Base-by-base conservation (phyloP, 2,888 invertebrate genomes). In the Eupithecia inturbata region DNA sequence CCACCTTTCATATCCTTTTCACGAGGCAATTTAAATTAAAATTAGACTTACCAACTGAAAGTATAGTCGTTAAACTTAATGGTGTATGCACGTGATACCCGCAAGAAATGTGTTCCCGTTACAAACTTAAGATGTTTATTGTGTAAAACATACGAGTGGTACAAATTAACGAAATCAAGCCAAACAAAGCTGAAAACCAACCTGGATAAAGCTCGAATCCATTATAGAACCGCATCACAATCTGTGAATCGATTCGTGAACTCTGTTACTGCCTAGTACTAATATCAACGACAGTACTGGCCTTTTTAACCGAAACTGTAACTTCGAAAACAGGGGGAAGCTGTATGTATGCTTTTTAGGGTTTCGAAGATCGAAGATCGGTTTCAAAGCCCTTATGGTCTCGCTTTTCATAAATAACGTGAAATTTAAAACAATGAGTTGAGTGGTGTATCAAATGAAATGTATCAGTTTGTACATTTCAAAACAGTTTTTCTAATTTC, bases 51-150 rank as follows among this genome's bases (percentile, higher is more conserved):
- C 57, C 10, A 12, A 57, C 9, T 57, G 57, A 57, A 53, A 53
- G 73, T 75, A n/a, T n/a, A 78, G 71, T 75, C 71, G 73, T 77
- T 75, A 72, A 74, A 77, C 69, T 60, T 75, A 75, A 79, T 75
- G 76, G 73, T 70, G 74, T 28, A 28, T 60, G 73, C 76, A 79
- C 79, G 79, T 78, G 81, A 77, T 62, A 31, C 31, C 26, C 57
- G 26, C 57, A 57, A 22, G 57, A 57, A 62, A 7, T 19, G 19
- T 31, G 31, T 62, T 31, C 62, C 31, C 19, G 19, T 3, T 31
- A 19, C 31, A 31, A 62, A 62, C 22, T 19, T 31, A 49, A 19
- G 49, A 14, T 28, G 26, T 62, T 62, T 62, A 31, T 19, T 31
- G 60, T 28, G 26, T 16, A 14, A 57, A 57, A 57, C 57, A 26